These are phyloP conservation scores for Gymnoscelis rufifasciata DNA, from an alignment of 2,888 invertebrate genomes.

Conservation along the genomic window DNA sequence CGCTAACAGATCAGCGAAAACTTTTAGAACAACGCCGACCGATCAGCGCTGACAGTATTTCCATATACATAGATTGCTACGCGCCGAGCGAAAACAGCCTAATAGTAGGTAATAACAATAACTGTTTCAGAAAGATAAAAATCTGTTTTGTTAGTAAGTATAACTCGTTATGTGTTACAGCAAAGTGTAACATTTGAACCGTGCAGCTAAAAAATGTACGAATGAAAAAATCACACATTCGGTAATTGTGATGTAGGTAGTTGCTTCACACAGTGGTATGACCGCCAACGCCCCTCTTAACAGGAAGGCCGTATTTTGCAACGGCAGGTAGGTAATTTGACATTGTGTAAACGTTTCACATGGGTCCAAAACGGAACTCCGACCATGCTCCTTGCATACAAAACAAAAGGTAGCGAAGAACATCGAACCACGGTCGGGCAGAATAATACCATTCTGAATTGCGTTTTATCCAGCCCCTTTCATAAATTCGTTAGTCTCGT, in stretches of 20 bases:
- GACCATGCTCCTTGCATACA: conserved; percentile 64
- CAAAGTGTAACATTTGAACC: neutral
- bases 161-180: neutral
- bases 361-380: conserved; percentile 65
- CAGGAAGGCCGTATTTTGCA: conserved; percentile 60
- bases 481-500: conserved; percentile 12
- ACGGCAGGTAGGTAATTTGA: conserved; percentile 61
- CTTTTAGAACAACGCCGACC: too few relatives aligned
- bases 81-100: too few relatives aligned
- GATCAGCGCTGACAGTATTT: too few relatives aligned
- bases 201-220: conserved; percentile 1
- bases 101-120: too few relatives aligned
- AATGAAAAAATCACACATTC: conserved; percentile 11
- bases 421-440: conserved; percentile 14
- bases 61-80: too few relatives aligned
- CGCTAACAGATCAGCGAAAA: too few relatives aligned
- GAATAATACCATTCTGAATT: conserved; percentile 22
- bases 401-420: conserved; percentile 37
- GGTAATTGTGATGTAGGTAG: conserved; percentile 17
- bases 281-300: conserved; percentile 41
- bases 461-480: conserved; percentile 16
- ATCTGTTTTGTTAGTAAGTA: too few relatives aligned
- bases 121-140: too few relatives aligned
- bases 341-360: conserved; percentile 71
- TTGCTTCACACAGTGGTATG: conserved; percentile 11